Evolutionary conservation across 1,140 invertebrate genomes (phyloP).

Genomic region (Scaptomyza pallida): DNA sequence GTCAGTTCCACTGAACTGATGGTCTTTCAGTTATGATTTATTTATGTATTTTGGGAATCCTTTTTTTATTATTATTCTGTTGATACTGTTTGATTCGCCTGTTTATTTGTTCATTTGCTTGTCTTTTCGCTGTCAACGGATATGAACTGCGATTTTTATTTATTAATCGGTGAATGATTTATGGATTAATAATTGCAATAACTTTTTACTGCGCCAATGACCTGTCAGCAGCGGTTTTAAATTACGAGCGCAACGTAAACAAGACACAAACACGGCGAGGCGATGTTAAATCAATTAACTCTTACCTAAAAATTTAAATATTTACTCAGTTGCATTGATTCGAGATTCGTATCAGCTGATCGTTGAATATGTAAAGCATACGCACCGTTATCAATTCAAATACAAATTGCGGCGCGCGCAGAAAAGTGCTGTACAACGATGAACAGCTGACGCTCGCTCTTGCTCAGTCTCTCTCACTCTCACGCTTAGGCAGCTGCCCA

Average conservation of each 20-base stretch:
- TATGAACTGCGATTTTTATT: conserved; percentile 79
- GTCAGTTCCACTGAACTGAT: conserved; percentile 32
- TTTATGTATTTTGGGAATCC: conserved; percentile 55
- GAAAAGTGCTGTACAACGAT: conserved; percentile 56
- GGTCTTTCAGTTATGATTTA: conserved; percentile 66
- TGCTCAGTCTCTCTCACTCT: conserved; percentile 1
- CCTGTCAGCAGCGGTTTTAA: conserved; percentile 48
- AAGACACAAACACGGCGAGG: neutral
- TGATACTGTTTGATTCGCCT: conserved; percentile 52
- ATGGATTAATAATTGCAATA: conserved; percentile 77
- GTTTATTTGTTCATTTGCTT: conserved; percentile 54
- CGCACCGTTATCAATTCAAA: conserved; percentile 54
- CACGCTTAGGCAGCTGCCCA: conserved; percentile 22
- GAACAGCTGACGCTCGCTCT: neutral
- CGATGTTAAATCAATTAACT: neutral
- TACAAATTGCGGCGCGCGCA: conserved; percentile 42
- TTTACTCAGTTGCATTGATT: too few relatives aligned
- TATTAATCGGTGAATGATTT: conserved; percentile 76
- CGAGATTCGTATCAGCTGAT: neutral
- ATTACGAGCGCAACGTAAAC: conserved; percentile 1
- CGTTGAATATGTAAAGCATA: conserved; percentile 38
- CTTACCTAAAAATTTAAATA: too few relatives aligned
- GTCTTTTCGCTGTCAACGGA: conserved; percentile 69
- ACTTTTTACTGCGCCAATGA: conserved; percentile 40
- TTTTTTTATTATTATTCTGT: conserved; percentile 40